phyloP scores from a whole-genome alignment of 2,888 invertebrate species.

The Tyria jacobaeae region DNA sequence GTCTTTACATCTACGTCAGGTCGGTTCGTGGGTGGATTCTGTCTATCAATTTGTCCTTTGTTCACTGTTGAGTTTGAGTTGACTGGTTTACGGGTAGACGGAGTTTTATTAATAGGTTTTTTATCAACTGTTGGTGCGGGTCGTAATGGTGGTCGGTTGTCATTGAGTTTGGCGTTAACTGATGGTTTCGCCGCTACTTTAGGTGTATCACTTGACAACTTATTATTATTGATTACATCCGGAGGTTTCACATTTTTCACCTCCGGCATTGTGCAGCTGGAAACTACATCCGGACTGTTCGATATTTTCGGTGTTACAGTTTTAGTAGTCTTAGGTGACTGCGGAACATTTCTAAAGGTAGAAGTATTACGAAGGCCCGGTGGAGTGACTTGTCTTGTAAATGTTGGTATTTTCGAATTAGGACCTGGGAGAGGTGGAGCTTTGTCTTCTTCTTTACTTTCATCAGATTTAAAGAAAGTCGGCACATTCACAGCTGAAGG shows the following conservation, averaged over 20 bases:
- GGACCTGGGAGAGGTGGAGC: constrained; percentile 75
- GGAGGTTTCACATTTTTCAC: constrained; percentile 86
- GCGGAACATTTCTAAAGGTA: constrained; percentile 75
- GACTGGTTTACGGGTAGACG: constrained; percentile 66
- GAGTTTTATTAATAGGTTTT: constrained; percentile 67
- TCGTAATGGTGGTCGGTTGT: constrained; percentile 75
- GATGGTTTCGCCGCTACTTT: constrained; percentile 80
- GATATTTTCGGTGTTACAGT: constrained; percentile 67
- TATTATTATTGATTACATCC: constrained; percentile 87
- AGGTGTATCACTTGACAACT: constrained; percentile 73
- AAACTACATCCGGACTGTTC: constrained; percentile 91
- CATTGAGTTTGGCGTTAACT: constrained; percentile 73
- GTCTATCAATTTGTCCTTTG: constrained; percentile 61
- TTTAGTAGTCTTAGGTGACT: constrained; percentile 75
- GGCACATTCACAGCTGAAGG: constrained; percentile 91
- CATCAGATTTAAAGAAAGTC: constrained; percentile 66
- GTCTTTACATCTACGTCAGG: constrained; percentile 79
- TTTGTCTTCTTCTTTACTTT: constrained; percentile 67
- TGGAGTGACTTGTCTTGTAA: constrained; percentile 81
- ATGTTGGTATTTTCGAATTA: constrained; percentile 81
- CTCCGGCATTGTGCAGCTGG: constrained; percentile 88
- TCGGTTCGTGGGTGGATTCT: constrained; percentile 64
- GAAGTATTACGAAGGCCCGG: constrained; percentile 80
- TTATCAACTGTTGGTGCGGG: constrained; percentile 75
- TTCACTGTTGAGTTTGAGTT: constrained; percentile 64